Evolutionary conservation across 2,797 vertebrate species (phyloP).

Genomic region (Hypotaenidia okinawae): DNA sequence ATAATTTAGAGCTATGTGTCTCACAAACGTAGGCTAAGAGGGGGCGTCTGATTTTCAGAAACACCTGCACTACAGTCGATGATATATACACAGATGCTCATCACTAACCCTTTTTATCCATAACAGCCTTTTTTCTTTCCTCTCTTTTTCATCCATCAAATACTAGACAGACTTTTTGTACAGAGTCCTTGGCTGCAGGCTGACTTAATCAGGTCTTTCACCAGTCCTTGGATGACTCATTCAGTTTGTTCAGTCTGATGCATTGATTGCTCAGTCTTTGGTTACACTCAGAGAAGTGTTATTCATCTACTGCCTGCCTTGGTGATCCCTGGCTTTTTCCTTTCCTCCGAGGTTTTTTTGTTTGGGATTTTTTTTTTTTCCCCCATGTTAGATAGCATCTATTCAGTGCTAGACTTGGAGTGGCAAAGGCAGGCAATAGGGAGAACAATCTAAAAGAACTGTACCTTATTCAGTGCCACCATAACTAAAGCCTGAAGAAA

Average conservation of each 20-base stretch:
- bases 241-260: background rate
- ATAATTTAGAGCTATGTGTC: background rate
- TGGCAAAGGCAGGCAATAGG: background rate
- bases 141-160: background rate
- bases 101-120: background rate
- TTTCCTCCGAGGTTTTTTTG: background rate
- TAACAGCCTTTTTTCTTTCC: background rate
- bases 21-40: background rate
- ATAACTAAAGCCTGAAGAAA: background rate
- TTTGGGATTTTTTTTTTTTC: background rate
- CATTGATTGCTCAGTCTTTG: background rate
- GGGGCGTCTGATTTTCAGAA: background rate
- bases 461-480: background rate
- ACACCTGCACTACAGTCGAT: background rate
- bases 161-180: background rate
- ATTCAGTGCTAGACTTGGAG: background rate
- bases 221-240: background rate
- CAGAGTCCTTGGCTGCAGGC: background rate
- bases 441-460: background rate
- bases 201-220: background rate
- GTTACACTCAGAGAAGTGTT: background rate
- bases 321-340: background rate
- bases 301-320: background rate
- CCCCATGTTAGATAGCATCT: background rate
- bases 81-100: background rate